Evolutionary conservation across 2,797 vertebrate genomes (phyloP).

Genomic region (Cheirogaleus major): DNA sequence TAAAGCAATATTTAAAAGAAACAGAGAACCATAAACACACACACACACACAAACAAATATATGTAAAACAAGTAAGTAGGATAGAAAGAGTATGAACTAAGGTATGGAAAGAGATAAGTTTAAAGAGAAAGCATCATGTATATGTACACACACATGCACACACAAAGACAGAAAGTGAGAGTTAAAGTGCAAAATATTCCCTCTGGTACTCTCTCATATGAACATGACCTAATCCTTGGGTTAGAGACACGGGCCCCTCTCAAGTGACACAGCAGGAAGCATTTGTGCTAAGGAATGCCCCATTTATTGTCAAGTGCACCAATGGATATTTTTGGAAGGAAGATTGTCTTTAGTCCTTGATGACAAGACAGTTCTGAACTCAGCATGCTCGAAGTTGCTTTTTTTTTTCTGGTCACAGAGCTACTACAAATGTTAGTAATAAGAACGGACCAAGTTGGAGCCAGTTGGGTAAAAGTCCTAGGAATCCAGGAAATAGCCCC

Average conservation of each 20-base stretch:
- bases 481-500: neutral
- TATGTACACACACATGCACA: too few species aligned
- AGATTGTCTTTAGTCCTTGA: neutral
- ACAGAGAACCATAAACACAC: neutral
- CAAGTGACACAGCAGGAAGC: neutral
- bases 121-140: neutral
- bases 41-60: neutral
- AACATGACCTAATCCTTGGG: neutral
- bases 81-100: neutral
- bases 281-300: neutral
- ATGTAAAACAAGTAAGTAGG: neutral
- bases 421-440: neutral
- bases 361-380: conserved; percentile 21
- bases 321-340: neutral
- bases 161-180: neutral
- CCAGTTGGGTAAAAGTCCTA: neutral
- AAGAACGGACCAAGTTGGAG: neutral
- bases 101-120: neutral
- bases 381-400: neutral
- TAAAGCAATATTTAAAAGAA: conserved; percentile 50
- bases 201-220: neutral
- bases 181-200: neutral
- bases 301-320: neutral
- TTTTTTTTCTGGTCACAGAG: neutral
- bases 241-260: neutral